These are phyloP conservation scores for Sitobion miscanthi DNA, from an alignment of 1,140 invertebrate species.

Conservation along the genomic window DNA sequence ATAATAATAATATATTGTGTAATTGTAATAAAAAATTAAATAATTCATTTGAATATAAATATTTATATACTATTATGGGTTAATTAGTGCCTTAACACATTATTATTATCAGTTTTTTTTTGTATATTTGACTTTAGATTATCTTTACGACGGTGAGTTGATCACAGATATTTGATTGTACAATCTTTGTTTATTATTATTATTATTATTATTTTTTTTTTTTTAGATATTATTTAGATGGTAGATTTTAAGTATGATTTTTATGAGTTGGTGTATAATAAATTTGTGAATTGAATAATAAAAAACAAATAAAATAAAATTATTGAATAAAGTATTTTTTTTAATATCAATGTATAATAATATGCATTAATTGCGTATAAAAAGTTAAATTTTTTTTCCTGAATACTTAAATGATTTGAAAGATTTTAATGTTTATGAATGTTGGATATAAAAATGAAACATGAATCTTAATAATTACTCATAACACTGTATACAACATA, in stretches of 20 bases:
- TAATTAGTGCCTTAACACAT: conserved; percentile 54
- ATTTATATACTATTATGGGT: conserved; percentile 54
- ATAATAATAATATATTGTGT: conserved; percentile 32
- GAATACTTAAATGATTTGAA: neutral
- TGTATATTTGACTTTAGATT: conserved; percentile 48
- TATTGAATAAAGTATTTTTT: neutral
- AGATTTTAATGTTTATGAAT: neutral
- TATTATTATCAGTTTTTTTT: conserved; percentile 30
- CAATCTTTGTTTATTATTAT: conserved; percentile 46
- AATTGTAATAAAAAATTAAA: conserved; percentile 5
- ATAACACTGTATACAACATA: neutral
- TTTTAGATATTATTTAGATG: conserved; percentile 40
- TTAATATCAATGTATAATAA: neutral
- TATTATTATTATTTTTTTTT: neutral
- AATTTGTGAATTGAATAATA: conserved; percentile 53
- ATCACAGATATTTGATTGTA: conserved; percentile 27
- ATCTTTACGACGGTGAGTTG: conserved; percentile 32
- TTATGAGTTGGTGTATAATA: conserved; percentile 53
- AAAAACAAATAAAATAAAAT: neutral
- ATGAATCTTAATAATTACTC: neutral
- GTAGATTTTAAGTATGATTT: conserved; percentile 35
- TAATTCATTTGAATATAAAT: conserved; percentile 34
- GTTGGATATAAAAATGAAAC: neutral
- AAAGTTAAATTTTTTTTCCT: neutral
- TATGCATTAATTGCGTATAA: neutral